Evolutionary conservation across 2,797 vertebrate species (phyloP).

Genomic region (Perdix hodgsoniae): DNA sequence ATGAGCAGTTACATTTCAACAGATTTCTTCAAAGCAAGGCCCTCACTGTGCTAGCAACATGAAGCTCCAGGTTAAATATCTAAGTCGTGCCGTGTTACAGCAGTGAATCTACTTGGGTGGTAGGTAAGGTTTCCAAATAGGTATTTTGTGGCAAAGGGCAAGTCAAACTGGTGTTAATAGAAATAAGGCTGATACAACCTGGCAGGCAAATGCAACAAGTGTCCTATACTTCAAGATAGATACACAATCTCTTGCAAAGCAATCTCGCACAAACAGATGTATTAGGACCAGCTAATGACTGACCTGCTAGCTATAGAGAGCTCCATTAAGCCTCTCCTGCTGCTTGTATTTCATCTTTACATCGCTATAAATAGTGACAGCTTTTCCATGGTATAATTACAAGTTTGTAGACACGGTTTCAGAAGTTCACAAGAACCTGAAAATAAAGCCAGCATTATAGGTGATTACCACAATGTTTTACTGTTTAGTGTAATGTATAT

Average conservation of each 20-base stretch:
- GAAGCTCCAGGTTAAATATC: neutral
- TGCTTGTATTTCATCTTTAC: neutral
- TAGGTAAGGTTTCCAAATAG: neutral
- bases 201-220: neutral
- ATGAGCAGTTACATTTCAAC: neutral
- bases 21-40: neutral
- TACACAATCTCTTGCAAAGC: neutral
- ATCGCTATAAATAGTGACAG: neutral
- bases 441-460: neutral
- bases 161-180: neutral
- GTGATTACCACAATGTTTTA: neutral
- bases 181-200: neutral
- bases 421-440: neutral
- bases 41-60: neutral
- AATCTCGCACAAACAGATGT: neutral
- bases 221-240: neutral
- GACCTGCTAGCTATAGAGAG: conserved; percentile 39
- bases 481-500: neutral
- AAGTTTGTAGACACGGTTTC: neutral
- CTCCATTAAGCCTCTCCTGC: neutral
- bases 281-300: conserved; percentile 30
- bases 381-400: neutral
- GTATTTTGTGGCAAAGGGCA: neutral
- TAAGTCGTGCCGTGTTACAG: neutral
- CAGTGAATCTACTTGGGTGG: neutral